Conservation (phyloP, 2,113 vertebrate species). For the Diadophis punctatus region DNA sequence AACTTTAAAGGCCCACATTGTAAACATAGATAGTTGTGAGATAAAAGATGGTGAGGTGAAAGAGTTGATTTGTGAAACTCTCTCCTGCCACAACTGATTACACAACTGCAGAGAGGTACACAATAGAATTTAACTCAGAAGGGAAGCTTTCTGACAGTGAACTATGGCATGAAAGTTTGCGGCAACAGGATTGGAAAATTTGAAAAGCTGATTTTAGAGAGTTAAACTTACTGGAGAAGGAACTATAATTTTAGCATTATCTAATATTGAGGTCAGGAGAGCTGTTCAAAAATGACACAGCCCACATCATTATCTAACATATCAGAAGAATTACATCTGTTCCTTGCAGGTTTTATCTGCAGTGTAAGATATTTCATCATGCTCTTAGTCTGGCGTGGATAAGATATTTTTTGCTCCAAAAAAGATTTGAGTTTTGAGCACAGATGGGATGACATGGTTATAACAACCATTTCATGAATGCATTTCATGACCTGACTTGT, state of each 20-base stretch:
- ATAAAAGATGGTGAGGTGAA: neutral
- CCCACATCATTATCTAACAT: constrained; percentile 32
- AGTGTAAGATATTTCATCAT: neutral
- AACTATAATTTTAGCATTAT: constrained; percentile 29
- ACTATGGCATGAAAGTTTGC: constrained; percentile 2
- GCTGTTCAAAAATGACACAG: constrained; percentile 43
- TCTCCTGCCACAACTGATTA: constrained; percentile 46
- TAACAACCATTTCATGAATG: neutral
- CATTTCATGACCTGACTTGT: neutral
- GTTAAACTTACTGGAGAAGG: constrained; percentile 54
- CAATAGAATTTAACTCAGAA: constrained; percentile 43
- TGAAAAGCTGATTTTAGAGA: constrained; percentile 40
- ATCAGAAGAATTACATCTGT: constrained; percentile 23
- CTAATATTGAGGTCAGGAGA: constrained; percentile 32
- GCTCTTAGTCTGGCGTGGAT: neutral
- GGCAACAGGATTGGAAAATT: neutral
- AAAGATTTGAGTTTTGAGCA: constrained; percentile 13
- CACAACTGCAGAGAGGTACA: constrained; percentile 49
- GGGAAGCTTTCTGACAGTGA: constrained; percentile 41
- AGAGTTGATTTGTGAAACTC: constrained; percentile 2
- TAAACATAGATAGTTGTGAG: neutral
- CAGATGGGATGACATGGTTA: neutral
- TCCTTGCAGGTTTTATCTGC: constrained; percentile 18
- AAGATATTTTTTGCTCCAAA: neutral
- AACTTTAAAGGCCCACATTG: neutral